phyloP scores from a whole-genome alignment of 1,140 invertebrate genomes.

The Calephelis virginiensis region DNA sequence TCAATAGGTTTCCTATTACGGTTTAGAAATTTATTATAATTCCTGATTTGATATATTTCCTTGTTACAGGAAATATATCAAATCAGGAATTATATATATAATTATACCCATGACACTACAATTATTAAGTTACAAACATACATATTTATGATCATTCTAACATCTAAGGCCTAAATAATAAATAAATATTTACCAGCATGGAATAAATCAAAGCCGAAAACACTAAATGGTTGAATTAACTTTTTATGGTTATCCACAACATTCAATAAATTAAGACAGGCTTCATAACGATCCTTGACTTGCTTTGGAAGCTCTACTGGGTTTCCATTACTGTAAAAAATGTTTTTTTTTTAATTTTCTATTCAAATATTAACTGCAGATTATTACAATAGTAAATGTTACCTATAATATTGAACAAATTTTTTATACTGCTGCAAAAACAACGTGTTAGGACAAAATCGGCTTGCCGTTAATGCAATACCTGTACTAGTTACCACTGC shows the following conservation, averaged over 20 bases:
- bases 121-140: no score
- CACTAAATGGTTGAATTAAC: conserved; percentile 62
- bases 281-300: conserved; percentile 45
- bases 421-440: conserved; percentile 61
- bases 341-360: neutral
- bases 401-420: conserved; percentile 64
- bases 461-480: conserved; percentile 44
- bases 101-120: no score
- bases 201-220: conserved; percentile 70
- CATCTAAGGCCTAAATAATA: no score
- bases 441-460: conserved; percentile 60
- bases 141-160: no score
- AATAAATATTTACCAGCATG: conserved; percentile 56
- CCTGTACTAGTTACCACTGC: conserved; percentile 50
- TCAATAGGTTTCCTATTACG: no score
- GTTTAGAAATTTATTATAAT: no score
- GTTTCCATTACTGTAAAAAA: conserved; percentile 51
- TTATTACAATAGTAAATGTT: conserved; percentile 22
- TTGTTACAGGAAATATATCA: no score
- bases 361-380: conserved; percentile 10
- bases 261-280: conserved; percentile 57
- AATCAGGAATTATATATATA: no score
- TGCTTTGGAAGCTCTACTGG: conserved; percentile 48
- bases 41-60: no score
- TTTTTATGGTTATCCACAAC: conserved; percentile 49